These are phyloP conservation scores for Microctonus brassicae DNA, from an alignment of 2,888 invertebrate genomes.

Conservation along the genomic window DNA sequence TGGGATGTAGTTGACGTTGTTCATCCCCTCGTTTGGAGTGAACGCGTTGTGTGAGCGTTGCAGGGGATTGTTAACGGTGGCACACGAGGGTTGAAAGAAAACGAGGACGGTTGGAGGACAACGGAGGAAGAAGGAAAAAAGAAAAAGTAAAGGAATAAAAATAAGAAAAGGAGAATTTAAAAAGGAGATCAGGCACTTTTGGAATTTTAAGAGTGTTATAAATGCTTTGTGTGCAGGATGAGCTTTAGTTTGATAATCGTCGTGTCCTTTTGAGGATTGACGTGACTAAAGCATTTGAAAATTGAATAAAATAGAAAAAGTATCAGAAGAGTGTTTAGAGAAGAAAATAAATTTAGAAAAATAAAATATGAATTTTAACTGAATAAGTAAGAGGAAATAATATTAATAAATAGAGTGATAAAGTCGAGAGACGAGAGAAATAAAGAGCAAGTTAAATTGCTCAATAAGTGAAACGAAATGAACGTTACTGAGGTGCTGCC, in stretches of 20 bases:
- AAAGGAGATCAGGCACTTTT: slow-evolving; percentile 40
- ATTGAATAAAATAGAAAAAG: background rate
- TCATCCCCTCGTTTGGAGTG: slow-evolving; percentile 50
- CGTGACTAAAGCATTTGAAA: background rate
- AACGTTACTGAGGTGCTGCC: slow-evolving; percentile 56
- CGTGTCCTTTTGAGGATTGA: slow-evolving; percentile 14
- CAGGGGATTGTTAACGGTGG: slow-evolving; percentile 42
- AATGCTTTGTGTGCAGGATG: slow-evolving; percentile 22
- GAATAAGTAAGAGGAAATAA: too few relatives aligned
- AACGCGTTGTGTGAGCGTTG: slow-evolving; percentile 50
- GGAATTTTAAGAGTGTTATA: slow-evolving; percentile 31
- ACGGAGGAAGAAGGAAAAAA: slow-evolving; percentile 36
- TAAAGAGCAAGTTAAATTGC: slow-evolving; percentile 15
- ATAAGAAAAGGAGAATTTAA: slow-evolving; percentile 29
- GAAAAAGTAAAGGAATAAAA: slow-evolving; percentile 42
- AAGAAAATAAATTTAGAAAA: slow-evolving; percentile 20
- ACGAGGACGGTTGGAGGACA: background rate
- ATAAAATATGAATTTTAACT: slow-evolving; percentile 7
- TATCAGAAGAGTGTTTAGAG: background rate
- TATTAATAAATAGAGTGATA: slow-evolving; percentile 1
- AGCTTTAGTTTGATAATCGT: background rate
- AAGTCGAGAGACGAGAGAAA: slow-evolving; percentile 21
- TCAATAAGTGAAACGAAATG: slow-evolving; percentile 49
- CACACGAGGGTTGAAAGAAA: slow-evolving; percentile 17
- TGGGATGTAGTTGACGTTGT: slow-evolving; percentile 66